Base-by-base conservation (phyloP, 2,797 vertebrate genomes). In the Pteropus rufus region DNA sequence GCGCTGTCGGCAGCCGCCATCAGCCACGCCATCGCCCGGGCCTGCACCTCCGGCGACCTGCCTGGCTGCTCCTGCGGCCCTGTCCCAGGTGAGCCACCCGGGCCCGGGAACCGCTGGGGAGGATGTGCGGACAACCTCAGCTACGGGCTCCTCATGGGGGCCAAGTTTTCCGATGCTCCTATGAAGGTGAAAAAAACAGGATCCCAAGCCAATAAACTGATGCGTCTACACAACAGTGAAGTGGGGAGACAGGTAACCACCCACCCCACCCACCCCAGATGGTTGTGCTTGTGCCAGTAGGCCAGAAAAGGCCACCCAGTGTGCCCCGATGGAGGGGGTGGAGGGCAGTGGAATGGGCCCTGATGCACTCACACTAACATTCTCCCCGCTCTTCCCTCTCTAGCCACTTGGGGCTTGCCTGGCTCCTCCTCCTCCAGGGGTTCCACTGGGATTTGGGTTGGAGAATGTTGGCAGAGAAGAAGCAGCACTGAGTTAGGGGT, bases 221-320 rank as follows among this genome's bases (percentile, higher is more conserved):
- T 99, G 99, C 99, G 99, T 98, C 99, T 99, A 93, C 99, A 99
- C 99, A 99, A 99, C 99, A 99, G 99, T 96, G 99, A 99, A 99
- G 99, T 99, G 90, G 99, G 99, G 95, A 99, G 99, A 99, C 99
- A 99, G 99, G 99, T 99, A 98, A 98, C 98, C 98, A 98, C 98
- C 96, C 97, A 19, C 90, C 96, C 92, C 92, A n/a, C 91, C 96
- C 49, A 7, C 97, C 97, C 97, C 90, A 97, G 83, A 98, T 96
- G 97, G 98, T 97, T 98, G 97, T 97, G 97, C 93, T 98, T 98
- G 94, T 97, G 98, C 98, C 97, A 95, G 81, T 93, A 5, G 93
- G 97, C 98, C 46, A 54, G 94, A 85, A 67, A 82, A 91, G 93
- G 96, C 94, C 81, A 21, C 83, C 83, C n/a, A 21, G 49, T 76